phyloP scores from a whole-genome alignment of 2,888 invertebrate genomes.

The Catocala nupta region DNA sequence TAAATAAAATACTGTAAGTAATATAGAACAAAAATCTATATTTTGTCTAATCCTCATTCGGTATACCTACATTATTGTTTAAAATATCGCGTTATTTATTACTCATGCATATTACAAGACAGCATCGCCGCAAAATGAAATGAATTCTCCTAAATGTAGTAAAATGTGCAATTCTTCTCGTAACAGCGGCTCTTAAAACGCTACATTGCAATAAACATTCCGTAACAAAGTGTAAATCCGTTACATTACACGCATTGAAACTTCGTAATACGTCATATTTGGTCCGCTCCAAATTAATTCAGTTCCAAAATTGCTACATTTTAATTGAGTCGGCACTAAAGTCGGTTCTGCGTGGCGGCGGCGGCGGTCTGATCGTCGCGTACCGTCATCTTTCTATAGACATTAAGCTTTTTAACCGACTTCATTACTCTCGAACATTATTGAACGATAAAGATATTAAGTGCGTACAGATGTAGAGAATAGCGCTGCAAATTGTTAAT shows the following conservation, averaged over 20 bases:
- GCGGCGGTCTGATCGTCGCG: slow-evolving; percentile 42
- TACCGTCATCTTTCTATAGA: slow-evolving; percentile 52
- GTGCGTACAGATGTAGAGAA: slow-evolving; percentile 68
- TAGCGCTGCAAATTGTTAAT: slow-evolving; percentile 78
- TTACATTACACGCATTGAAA: slow-evolving; percentile 25
- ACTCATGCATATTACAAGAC: too few relatives aligned
- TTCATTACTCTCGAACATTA: slow-evolving; percentile 58
- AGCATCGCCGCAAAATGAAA: too few relatives aligned
- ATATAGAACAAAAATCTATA: too few relatives aligned
- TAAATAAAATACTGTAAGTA: too few relatives aligned
- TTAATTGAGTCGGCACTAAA: slow-evolving; percentile 81
- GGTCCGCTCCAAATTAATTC: slow-evolving; percentile 15
- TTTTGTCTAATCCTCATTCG: too few relatives aligned
- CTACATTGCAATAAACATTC: slow-evolving; percentile 11
- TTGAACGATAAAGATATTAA: slow-evolving; percentile 77
- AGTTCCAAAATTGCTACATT: slow-evolving; percentile 73
- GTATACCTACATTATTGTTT: too few relatives aligned
- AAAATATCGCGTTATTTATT: too few relatives aligned
- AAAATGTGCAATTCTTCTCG: not conserved
- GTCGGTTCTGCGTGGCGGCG: slow-evolving; percentile 63
- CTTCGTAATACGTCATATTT: slow-evolving; percentile 30
- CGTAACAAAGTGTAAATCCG: slow-evolving; percentile 16
- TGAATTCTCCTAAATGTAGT: not conserved
- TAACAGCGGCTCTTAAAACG: slow-evolving; percentile 5
- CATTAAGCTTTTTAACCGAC: slow-evolving; percentile 45